Conservation (phyloP, 2,797 vertebrate species). For the Liasis olivaceus region DNA sequence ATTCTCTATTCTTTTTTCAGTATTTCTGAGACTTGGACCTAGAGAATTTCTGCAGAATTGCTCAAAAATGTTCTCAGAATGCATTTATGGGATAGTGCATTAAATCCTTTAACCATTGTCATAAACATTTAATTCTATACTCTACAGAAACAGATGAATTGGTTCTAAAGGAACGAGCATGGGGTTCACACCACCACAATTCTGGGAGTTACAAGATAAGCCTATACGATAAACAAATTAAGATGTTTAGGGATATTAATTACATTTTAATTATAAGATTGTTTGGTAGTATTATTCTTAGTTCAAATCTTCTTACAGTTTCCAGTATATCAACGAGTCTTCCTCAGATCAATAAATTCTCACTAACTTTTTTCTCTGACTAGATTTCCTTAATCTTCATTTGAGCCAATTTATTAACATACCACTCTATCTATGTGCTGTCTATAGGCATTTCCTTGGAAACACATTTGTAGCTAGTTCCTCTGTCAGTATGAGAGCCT, state of each 20-base stretch:
- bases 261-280: not conserved
- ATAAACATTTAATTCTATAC: not conserved
- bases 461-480: not conserved
- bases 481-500: not conserved
- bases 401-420: not conserved
- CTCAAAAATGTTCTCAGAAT: not conserved
- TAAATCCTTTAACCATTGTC: not conserved
- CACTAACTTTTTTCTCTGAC: not conserved
- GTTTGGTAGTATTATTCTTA: not conserved
- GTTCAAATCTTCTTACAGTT: not conserved
- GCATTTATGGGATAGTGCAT: not conserved
- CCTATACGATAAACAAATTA: not conserved
- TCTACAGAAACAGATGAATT: not conserved
- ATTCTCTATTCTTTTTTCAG: not conserved
- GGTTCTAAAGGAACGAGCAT: not conserved
- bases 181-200: not conserved
- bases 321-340: not conserved
- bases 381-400: not conserved
- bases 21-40: not conserved
- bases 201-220: not conserved
- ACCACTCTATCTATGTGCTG: not conserved
- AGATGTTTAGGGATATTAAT: not conserved
- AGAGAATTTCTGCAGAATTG: not conserved
- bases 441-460: not conserved
- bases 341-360: not conserved